Base-by-base conservation (phyloP, 2,797 vertebrate species). In the Syndactyla subalaris region DNA sequence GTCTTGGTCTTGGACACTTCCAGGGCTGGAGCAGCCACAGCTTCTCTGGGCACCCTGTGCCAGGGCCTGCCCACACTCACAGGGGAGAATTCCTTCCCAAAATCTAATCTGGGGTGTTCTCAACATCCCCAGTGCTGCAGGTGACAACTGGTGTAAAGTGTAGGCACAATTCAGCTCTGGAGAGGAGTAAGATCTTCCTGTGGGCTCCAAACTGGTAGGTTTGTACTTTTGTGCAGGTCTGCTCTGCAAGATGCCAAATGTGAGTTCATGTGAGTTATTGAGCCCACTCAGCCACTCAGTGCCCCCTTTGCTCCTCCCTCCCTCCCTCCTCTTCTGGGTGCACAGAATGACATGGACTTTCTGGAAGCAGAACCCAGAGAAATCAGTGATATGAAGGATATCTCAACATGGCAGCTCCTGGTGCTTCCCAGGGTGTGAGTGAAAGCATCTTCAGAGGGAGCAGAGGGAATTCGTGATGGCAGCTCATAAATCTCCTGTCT, bases 401-500 rank as follows among this genome's bases (percentile, higher is more conserved):
- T 58, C 71, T 41, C 63, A 27, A 9, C 27, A 4, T 3, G 22
- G 61, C 74, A 91, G 78, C 26, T 82, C 51, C 68, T 63, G 48
- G 23, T 14, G 38, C 85, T 92, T 61, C 85, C 74, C 78, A 52
- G 84, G 46, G 39, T 20, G 22, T 0, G 0, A 77, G 58, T 3
- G 38, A 77, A 77, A 70, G 58, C 81, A 21, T 62, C 89, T 39
- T 75, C 84, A 63, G 84, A 38, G 54, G 68, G 63, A 65, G 78
- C 61, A 29, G 68, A 82, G 83, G 78, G 91, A 95, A 92, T 87
- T 29, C 1, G 1, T 72, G 49, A 71, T 92, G 92, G 80, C 89
- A 95, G 91, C 66, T 75, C 81, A 85, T 96, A 96, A 96, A 96
- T 97, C 89, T 97, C 66, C 84, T 26, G 61, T 83, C 92, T 92